These are phyloP conservation scores for Gila robusta DNA, from an alignment of 2,797 vertebrate species.

Conservation along the genomic window DNA sequence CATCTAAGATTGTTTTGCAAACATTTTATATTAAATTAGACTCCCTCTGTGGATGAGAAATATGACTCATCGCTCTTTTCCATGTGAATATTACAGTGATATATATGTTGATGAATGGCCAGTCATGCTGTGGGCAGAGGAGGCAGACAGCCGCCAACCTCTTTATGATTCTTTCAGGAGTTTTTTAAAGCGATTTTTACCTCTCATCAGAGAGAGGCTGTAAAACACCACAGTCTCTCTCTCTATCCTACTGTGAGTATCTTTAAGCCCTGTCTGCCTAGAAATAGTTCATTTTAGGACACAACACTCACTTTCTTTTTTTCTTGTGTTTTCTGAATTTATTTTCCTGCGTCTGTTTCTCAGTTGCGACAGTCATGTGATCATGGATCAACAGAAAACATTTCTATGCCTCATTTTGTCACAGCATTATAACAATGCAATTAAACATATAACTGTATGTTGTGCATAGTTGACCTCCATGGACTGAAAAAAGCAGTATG, in stretches of 20 bases:
- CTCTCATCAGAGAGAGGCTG: background rate
- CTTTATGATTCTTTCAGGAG: slow-evolving; percentile 27
- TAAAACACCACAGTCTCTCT: background rate
- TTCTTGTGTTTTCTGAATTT: slow-evolving; percentile 5
- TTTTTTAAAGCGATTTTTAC: background rate
- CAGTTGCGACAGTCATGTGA: slow-evolving; percentile 5
- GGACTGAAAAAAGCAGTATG: background rate
- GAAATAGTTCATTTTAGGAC: slow-evolving; percentile 38
- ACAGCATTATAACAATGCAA: background rate
- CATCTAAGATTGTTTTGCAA: slow-evolving; percentile 1
- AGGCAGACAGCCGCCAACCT: background rate
- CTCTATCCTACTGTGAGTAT: background rate
- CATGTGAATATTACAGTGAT: slow-evolving; percentile 1
- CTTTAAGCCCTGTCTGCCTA: background rate
- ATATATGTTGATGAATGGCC: slow-evolving; percentile 21
- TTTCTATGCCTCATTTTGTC: slow-evolving; percentile 31
- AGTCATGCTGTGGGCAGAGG: background rate
- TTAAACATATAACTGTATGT: background rate
- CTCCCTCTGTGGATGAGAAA: background rate
- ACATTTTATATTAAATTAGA: background rate
- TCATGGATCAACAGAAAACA: slow-evolving; percentile 8
- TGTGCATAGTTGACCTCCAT: background rate
- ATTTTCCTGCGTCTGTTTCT: background rate
- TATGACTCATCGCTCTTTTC: background rate
- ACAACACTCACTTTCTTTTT: background rate